Evolutionary conservation across 2,797 vertebrate genomes (phyloP).

Genomic region (Columba guinea): DNA sequence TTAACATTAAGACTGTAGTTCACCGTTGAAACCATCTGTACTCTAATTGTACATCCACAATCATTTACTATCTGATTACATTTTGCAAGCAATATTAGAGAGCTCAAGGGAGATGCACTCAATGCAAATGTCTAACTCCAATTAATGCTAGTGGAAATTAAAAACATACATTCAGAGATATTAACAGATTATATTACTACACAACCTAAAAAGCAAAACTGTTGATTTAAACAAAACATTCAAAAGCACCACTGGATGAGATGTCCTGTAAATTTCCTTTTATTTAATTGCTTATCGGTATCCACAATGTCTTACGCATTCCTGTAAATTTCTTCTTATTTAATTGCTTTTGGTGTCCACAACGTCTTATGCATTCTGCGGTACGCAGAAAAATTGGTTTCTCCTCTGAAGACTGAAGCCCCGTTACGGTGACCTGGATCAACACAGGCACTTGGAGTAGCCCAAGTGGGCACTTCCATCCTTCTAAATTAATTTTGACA

Average conservation of each 20-base stretch:
- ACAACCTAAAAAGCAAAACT: not conserved
- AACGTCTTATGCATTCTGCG: not conserved
- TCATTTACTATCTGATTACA: conserved; percentile 32
- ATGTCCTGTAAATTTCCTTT: not conserved
- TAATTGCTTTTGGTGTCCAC: not conserved
- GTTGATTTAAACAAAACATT: not conserved
- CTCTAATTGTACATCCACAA: not conserved
- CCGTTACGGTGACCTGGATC: accelerated
- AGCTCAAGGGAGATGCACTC: conserved; percentile 31
- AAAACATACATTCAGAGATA: conserved; percentile 30
- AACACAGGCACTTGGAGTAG: accelerated
- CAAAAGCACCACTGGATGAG: not conserved
- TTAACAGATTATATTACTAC: not conserved
- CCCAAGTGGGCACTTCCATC: not conserved
- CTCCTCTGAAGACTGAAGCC: not conserved
- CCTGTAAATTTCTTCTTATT: not conserved
- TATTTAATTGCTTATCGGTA: not conserved
- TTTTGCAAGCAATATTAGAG: conserved; percentile 12
- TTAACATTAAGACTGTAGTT: not conserved
- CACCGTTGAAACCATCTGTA: not conserved
- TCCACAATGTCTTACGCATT: not conserved
- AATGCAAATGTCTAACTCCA: conserved; percentile 50
- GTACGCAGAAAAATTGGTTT: not conserved
- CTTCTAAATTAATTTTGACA: not conserved
- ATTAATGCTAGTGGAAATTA: conserved; percentile 48